These are phyloP conservation scores for Oncorhynchus masou DNA, from an alignment of 2,113 vertebrate species.

Conservation along the genomic window DNA sequence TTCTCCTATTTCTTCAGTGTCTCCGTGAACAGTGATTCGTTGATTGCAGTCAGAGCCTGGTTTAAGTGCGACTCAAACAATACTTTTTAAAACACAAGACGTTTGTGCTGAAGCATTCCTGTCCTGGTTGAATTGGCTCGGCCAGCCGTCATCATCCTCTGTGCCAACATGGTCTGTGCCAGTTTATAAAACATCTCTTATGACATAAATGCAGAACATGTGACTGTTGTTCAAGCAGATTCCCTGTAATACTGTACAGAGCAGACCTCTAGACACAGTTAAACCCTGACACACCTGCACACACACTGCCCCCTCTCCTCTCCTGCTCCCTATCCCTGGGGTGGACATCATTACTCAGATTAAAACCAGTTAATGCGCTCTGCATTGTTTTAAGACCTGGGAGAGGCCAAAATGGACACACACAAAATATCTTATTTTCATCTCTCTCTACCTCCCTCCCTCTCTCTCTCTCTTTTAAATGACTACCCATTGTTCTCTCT, in stretches of 20 bases:
- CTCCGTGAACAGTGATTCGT: too few relatives aligned
- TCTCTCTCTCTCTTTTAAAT: background rate
- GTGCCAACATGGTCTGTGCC: background rate
- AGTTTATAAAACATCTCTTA: background rate
- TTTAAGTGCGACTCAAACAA: too few relatives aligned
- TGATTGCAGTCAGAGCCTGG: too few relatives aligned
- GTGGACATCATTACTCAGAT: constrained; percentile 61
- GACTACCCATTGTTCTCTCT: constrained; percentile 29
- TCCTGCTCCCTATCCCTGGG: background rate
- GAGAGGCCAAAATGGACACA: constrained; percentile 27
- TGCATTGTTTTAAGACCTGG: constrained; percentile 24
- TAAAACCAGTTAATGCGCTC: constrained; percentile 56
- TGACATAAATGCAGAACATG: background rate
- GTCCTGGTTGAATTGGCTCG: too few relatives aligned
- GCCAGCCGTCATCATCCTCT: background rate
- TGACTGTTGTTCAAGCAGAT: constrained; percentile 20
- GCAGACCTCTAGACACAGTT: constrained; percentile 1
- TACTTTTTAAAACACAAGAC: too few relatives aligned
- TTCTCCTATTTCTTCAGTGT: too few relatives aligned
- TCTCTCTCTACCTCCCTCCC: background rate
- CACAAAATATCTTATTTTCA: background rate
- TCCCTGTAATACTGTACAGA: constrained; percentile 10
- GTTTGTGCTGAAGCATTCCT: too few relatives aligned
- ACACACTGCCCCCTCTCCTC: background rate
- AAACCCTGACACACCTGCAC: constrained; percentile 31